phyloP scores from a whole-genome alignment of 1,140 invertebrate genomes.

The Plodia interpunctella region DNA sequence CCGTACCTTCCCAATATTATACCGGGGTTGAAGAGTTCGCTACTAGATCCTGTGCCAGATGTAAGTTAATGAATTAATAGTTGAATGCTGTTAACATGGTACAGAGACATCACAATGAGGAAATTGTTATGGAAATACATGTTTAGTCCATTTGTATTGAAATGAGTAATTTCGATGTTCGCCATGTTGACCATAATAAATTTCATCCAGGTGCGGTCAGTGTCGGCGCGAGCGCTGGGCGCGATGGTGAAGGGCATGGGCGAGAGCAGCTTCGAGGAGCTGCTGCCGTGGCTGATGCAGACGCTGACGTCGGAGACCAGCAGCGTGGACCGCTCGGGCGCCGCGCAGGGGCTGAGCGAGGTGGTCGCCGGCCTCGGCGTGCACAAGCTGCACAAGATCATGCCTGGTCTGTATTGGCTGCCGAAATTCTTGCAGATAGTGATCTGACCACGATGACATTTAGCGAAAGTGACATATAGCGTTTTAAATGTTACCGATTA shows the following conservation, averaged over 20 bases:
- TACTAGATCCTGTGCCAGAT: conserved; percentile 98
- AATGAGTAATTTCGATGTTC: too few relatives aligned
- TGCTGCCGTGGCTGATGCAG: conserved; percentile 98
- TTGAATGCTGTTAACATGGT: too few relatives aligned
- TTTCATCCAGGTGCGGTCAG: conserved; percentile 87
- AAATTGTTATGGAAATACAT: too few relatives aligned
- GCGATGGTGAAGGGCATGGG: conserved; percentile 98
- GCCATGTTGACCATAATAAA: too few relatives aligned
- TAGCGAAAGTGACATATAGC: too few relatives aligned
- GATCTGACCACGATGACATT: too few relatives aligned
- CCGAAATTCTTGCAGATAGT: too few relatives aligned
- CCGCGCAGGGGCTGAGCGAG: conserved; percentile 97
- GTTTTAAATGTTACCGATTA: too few relatives aligned
- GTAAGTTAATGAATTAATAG: too few relatives aligned
- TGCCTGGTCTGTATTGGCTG: too few relatives aligned
- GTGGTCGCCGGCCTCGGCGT: conserved; percentile 97
- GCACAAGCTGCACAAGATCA: conserved; percentile 95
- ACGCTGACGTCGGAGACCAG: conserved; percentile 97
- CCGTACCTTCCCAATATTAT: conserved; percentile 98
- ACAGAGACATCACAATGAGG: too few relatives aligned
- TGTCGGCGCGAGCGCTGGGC: conserved; percentile 95
- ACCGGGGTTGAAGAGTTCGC: conserved; percentile 96
- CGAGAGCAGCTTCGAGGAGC: conserved; percentile 95
- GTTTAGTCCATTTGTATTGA: too few relatives aligned
- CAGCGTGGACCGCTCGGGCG: conserved; percentile 97